Base-by-base conservation (phyloP, 2,888 invertebrate genomes). In the Agelastica alni region DNA sequence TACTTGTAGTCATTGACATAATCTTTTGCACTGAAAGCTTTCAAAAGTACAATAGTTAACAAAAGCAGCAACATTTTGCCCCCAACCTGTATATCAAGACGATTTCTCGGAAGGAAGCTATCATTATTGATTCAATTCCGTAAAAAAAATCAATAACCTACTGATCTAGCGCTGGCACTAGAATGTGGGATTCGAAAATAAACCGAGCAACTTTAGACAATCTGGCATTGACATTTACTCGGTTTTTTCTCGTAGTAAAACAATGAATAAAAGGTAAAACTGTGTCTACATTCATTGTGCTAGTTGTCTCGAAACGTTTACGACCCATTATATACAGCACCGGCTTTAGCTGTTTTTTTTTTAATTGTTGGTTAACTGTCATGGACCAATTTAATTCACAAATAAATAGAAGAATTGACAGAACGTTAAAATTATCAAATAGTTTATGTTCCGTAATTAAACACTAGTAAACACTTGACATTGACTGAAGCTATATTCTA, bases 151-250 rank as follows among this genome's bases (percentile, higher is more conserved):
- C 39, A 16, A 51, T 51, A 45, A 51, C 51, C 51, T 51, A 51
- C 44, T 51, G 51, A 51, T 51, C 51, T 51, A 51, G 22, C 45
- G 10, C n/a, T 4, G 10, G 6, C 20, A 14, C 5, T 18, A 36
- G 16, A 32, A 30, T 20, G 31, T 10, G 2, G 3, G 30, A 44
- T 37, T 48, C 17, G 6, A 30, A 53, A 47, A 42, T 46, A 39
- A 45, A 36, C 4, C 41, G 12, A 36, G 34, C 4, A 28, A 42
- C 43, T 48, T 17, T 34, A 37, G 39, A 30, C 48, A 10, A 10
- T 37, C 12, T 37, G 53, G 41, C 53, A 56, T 53, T 53, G 53
- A 53, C 56, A 53, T 48, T 56, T 43, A 51, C 12, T 22, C 16
- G 18, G 9, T 37, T 48, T 51, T 51, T 56, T 18, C 42, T 28